Conservation (phyloP, 2,113 vertebrate genomes). For the Tricholaema leucomelas region DNA sequence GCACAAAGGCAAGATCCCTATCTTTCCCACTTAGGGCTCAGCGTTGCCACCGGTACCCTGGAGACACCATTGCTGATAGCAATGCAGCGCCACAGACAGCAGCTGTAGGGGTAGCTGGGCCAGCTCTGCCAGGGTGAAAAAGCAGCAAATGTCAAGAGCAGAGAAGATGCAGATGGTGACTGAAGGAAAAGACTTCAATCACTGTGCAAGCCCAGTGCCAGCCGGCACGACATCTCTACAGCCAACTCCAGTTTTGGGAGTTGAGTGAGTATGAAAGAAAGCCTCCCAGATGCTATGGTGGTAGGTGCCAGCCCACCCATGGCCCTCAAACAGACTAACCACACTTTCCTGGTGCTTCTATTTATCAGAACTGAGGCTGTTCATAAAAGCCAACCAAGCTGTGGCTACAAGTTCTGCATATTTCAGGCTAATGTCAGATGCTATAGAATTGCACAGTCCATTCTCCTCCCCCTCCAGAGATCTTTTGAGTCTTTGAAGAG, state of each 20-base stretch:
- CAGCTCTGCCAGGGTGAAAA: background rate
- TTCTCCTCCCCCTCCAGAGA: constrained; percentile 28
- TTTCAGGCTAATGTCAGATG: background rate
- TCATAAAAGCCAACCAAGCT: constrained; percentile 36
- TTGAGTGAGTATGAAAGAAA: background rate
- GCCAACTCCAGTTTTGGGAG: background rate
- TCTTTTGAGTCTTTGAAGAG: constrained; percentile 41
- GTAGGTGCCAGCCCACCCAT: background rate
- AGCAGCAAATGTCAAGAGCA: background rate
- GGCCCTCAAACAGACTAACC: background rate
- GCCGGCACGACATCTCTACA: background rate
- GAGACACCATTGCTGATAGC: background rate
- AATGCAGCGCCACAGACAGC: background rate
- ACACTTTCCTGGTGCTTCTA: background rate
- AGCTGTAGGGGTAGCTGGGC: background rate
- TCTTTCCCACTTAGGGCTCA: background rate
- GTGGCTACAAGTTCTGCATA: background rate
- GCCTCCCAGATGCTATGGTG: background rate
- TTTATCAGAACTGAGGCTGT: constrained; percentile 21
- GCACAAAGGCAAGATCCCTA: background rate
- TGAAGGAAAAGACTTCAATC: background rate
- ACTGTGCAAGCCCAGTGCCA: background rate
- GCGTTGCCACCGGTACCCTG: background rate
- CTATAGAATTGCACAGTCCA: background rate
- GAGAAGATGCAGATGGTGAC: background rate